phyloP scores from a whole-genome alignment of 2,797 vertebrate species.

The Geotrypetes seraphini region DNA sequence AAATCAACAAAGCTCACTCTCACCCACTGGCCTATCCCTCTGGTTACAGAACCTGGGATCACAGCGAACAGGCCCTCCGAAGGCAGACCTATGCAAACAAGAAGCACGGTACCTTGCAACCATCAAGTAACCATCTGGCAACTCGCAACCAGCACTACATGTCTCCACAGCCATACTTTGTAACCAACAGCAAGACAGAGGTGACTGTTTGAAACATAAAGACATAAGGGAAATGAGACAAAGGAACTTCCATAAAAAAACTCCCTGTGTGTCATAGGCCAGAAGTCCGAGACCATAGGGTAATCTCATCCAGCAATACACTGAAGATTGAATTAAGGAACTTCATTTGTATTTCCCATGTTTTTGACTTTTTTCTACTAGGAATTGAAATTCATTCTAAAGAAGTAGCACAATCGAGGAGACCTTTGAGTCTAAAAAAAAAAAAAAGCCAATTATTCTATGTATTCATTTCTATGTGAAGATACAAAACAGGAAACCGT shows the following conservation, averaged over 20 bases:
- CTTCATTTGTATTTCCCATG: constrained; percentile 38
- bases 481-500: not conserved
- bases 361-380: constrained; percentile 38
- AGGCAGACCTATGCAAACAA: constrained; percentile 78
- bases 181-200: constrained; percentile 99
- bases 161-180: constrained; percentile 92
- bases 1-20: constrained; percentile 59
- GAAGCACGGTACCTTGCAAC: constrained; percentile 75
- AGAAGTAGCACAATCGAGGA: constrained; percentile 61
- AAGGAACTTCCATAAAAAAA: constrained; percentile 24
- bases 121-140: constrained; percentile 74
- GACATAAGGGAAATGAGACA: not conserved
- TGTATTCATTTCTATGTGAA: constrained; percentile 28
- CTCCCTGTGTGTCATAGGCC: constrained; percentile 10
- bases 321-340: constrained; percentile 44
- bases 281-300: constrained; percentile 26
- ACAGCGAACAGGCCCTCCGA: constrained; percentile 78
- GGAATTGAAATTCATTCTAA: constrained; percentile 50
- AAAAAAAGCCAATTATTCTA: constrained; percentile 12
- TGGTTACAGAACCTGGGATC: constrained; percentile 87
- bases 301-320: constrained; percentile 49
- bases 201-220: constrained; percentile 85
- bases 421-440: constrained; percentile 39
- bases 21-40: constrained; percentile 63
- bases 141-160: constrained; percentile 83